A percentile compares a stretch with the other conserved stretches of the same genome.
Conservation (phyloP, 92 coral and sea anemone species). For the Porites evermanni region DNA sequence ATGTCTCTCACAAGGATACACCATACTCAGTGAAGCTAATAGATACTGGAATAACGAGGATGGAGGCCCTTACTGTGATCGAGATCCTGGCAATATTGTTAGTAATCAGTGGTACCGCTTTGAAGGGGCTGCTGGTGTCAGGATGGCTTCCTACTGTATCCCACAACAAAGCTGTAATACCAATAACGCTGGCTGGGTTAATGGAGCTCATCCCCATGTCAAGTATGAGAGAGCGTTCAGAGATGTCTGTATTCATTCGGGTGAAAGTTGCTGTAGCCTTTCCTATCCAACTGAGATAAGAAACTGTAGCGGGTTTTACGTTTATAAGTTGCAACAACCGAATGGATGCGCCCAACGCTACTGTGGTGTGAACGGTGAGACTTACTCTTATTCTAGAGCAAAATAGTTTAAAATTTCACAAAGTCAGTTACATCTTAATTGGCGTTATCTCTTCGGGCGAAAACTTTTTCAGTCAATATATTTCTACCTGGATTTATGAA, state of each 20-base stretch:
- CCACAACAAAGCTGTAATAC: constrained; percentile 2
- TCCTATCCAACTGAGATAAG: background rate
- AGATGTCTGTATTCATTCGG: background rate
- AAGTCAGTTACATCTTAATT: background rate
- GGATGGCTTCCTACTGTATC: constrained; percentile 15
- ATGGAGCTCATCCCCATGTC: background rate
- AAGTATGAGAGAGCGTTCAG: background rate
- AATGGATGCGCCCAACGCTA: background rate
- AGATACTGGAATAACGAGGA: background rate
- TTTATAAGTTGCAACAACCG: background rate
- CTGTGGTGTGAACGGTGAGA: constrained; percentile 2
- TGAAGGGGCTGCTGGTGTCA: background rate
- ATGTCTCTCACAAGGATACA: background rate
- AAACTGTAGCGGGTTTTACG: constrained; percentile 13
- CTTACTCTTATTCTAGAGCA: background rate
- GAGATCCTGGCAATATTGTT: background rate
- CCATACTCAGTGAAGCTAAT: background rate
- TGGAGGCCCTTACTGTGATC: background rate
- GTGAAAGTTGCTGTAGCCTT: background rate
- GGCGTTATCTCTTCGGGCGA: background rate
- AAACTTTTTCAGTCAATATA: too few relatives aligned
- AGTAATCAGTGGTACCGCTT: constrained; percentile 23
- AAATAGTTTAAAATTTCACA: background rate
- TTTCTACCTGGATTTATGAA: too few relatives aligned
- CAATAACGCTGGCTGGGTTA: constrained; percentile 12